Evolutionary conservation across 2,113 vertebrate species (phyloP), one percentile per base, ranked within the genome.

Genomic region (Elephas maximus): DNA sequence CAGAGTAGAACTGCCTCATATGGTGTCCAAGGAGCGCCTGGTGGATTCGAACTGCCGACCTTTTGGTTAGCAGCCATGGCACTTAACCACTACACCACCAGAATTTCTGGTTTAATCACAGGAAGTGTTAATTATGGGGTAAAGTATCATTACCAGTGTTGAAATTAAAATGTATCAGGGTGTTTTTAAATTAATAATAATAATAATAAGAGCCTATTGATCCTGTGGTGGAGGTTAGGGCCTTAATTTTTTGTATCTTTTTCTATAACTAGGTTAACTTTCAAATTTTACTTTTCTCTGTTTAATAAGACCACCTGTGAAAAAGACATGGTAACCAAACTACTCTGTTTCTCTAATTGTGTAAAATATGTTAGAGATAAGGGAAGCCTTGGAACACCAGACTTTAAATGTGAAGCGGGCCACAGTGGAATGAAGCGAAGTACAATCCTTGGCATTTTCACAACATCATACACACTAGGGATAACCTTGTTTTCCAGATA

Each of bases 401-500:
- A 86, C 41, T 85, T 62, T 69, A 53, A 88, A 37, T 5, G 44
- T 18, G 44, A 17, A 44, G 30, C 45, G 18, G 80, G 30, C 62
- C 20, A 9, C 53, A 12, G 6, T 28, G 28, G 30, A 51, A 2
- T 3, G 6, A 63, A 41, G n/a, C 67, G 45, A 90, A 33, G 6
- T 6, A 23, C 12, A 74, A 57, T 21, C 5, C 57, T 88, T 4
- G 8, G 41, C 65, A 9, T 71, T 85, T 88, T 69, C 45, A 86
- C 73, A 41, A 73, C 1, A 4, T 67, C 18, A 9, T 8, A 57
- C 37, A 79, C 11, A 3, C n/a, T 41, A 18, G 60, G 67, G 33
- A 83, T 73, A 53, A 63, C 28, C 30, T 91, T 51, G n/a, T 76
- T 90, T 96, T 90, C 71, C 63, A 69, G 44, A 24, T n/a, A 18